A percentile compares a stretch with the other conserved stretches of the same genome.
phyloP scores from a whole-genome alignment of 1,140 invertebrate species.

The Neuroterus valhalla region DNA sequence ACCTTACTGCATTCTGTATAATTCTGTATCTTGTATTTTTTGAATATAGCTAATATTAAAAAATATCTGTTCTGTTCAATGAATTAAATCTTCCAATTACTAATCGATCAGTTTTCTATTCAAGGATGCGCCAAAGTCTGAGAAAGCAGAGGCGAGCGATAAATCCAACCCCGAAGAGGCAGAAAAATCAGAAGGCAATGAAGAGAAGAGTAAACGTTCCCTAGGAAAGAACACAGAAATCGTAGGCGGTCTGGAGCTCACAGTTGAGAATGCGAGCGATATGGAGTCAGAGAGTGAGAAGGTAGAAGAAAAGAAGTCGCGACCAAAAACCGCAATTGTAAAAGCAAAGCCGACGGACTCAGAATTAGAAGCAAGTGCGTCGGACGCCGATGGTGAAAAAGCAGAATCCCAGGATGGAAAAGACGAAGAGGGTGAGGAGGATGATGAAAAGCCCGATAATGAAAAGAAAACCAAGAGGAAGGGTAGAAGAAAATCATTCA shows the following conservation, averaged over 20 bases:
- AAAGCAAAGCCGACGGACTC: slow-evolving; percentile 68
- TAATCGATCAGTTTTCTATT: neutral
- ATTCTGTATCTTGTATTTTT: neutral
- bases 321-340: slow-evolving; percentile 67
- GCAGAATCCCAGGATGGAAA: slow-evolving; percentile 35
- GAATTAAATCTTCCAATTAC: neutral
- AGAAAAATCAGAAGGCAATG: slow-evolving; percentile 38
- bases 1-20: no score
- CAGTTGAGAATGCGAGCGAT: slow-evolving; percentile 71
- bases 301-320: slow-evolving; percentile 53
- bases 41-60: neutral
- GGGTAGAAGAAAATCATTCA: slow-evolving; percentile 52
- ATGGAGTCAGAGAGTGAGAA: slow-evolving; percentile 67
- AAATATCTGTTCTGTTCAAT: neutral
- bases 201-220: slow-evolving; percentile 39
- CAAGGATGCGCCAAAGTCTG: neutral
- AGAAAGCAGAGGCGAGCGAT: slow-evolving; percentile 36
- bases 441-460: slow-evolving; percentile 23
- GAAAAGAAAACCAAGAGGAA: slow-evolving; percentile 50
- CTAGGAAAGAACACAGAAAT: slow-evolving; percentile 55
- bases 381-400: slow-evolving; percentile 50
- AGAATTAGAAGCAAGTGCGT: slow-evolving; percentile 66
- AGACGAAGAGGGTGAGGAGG: slow-evolving; percentile 27
- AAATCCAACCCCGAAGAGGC: slow-evolving; percentile 35
- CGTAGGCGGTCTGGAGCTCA: slow-evolving; percentile 67